Conservation (phyloP, 2,888 invertebrate genomes). For the Catocala nupta region DNA sequence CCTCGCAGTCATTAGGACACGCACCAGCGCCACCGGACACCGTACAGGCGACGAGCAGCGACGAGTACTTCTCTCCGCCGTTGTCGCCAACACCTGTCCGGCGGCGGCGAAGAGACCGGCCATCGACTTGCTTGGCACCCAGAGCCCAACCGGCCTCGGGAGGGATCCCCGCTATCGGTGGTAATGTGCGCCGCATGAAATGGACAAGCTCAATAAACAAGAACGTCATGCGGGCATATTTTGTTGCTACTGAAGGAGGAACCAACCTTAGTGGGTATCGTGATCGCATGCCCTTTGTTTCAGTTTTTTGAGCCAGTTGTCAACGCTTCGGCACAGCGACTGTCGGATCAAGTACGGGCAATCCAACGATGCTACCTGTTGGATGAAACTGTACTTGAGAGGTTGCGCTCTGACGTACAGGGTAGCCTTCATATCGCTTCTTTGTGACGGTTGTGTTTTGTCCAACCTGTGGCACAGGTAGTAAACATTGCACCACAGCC, state of each 20-base stretch:
- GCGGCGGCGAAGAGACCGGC: too few species aligned
- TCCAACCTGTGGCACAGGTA: too few species aligned
- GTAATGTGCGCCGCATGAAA: slow-evolving; percentile 1
- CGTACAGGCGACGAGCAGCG: too few species aligned
- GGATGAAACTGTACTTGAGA: background rate
- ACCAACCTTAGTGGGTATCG: background rate
- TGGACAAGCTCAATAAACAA: background rate
- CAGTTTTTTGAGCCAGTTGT: background rate
- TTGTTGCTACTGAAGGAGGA: background rate
- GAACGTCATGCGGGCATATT: slow-evolving; percentile 2
- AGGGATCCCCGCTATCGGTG: background rate
- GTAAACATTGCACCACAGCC: too few species aligned
- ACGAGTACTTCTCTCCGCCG: too few species aligned
- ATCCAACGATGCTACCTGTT: background rate
- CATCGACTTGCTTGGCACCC: background rate
- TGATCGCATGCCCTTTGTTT: background rate
- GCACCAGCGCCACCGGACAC: too few species aligned
- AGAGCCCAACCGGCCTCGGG: background rate
- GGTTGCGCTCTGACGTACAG: background rate
- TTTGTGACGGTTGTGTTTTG: too few species aligned
- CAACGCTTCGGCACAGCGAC: background rate
- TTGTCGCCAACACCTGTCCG: too few species aligned
- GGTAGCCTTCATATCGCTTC: background rate
- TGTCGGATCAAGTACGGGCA: background rate
- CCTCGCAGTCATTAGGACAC: too few species aligned